Conservation (phyloP, 1,140 invertebrate species). For the Sminthurides bifidus region DNA sequence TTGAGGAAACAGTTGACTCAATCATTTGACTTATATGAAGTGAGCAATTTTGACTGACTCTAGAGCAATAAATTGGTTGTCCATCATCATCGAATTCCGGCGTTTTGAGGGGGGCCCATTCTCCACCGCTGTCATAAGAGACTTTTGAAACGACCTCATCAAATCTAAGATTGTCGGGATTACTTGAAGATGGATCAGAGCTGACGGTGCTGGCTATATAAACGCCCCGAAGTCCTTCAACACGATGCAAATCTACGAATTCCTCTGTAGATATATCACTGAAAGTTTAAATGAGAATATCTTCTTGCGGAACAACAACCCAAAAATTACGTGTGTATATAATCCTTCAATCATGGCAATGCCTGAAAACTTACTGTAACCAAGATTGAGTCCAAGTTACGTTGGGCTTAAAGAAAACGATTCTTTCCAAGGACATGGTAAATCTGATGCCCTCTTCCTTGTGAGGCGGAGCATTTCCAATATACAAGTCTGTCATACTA, state of each 20-base stretch:
- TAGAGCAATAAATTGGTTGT: constrained; percentile 47
- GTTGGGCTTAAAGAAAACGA: constrained; percentile 73
- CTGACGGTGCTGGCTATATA: constrained; percentile 74
- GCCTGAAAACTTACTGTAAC: constrained; percentile 66
- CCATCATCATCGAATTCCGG: constrained; percentile 54
- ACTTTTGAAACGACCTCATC: constrained; percentile 69
- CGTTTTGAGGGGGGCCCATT: constrained; percentile 59
- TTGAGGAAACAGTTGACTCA: constrained; percentile 66
- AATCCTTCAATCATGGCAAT: too few species aligned
- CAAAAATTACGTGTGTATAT: too few species aligned
- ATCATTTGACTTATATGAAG: constrained; percentile 74
- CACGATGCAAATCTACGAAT: constrained; percentile 80
- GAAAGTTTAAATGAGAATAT: constrained; percentile 31
- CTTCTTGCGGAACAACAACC: too few species aligned
- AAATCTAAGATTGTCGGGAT: constrained; percentile 39
- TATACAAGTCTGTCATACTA: constrained; percentile 61
- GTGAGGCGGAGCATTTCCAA: constrained; percentile 33
- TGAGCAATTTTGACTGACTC: constrained; percentile 13
- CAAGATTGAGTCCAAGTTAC: constrained; percentile 65
- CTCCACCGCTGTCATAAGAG: constrained; percentile 73
- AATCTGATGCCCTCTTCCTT: constrained; percentile 44
- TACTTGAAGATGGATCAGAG: constrained; percentile 25
- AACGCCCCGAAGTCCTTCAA: constrained; percentile 71
- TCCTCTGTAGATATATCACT: constrained; percentile 63
- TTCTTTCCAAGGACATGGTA: constrained; percentile 62